phyloP scores from a whole-genome alignment of 2,113 vertebrate genomes.

The Albula glossodonta region DNA sequence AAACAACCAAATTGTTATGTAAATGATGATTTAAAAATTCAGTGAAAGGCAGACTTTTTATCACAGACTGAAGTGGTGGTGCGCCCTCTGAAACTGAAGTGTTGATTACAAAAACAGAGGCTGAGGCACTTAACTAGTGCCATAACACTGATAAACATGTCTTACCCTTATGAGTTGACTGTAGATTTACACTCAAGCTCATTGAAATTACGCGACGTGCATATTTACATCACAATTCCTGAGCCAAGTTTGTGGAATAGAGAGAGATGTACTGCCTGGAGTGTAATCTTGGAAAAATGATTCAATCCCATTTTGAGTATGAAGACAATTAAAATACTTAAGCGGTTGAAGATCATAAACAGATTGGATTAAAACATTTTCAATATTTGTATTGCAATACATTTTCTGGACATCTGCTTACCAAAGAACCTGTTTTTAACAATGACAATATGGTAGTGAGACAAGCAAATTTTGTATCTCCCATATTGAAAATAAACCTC shows the following conservation, averaged over 20 bases:
- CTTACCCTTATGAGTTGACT: no score
- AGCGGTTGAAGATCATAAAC: constrained; percentile 49
- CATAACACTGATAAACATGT: not conserved
- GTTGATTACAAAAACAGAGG: not conserved
- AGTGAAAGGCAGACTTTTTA: not conserved
- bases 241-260: not conserved
- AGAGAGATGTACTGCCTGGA: not conserved
- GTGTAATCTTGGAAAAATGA: constrained; percentile 28
- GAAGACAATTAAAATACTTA: constrained; percentile 47
- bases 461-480: not conserved
- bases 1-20: not conserved
- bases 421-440: not conserved
- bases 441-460: not conserved
- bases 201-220: constrained; percentile 34
- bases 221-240: constrained; percentile 43
- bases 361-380: constrained; percentile 37
- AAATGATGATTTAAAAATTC: not conserved
- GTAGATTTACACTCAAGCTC: no score
- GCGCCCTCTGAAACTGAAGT: not conserved
- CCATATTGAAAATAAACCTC: no score
- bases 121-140: not conserved
- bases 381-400: no score
- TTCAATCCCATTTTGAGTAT: constrained; percentile 22
- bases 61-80: not conserved
- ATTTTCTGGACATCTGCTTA: not conserved